Base-by-base conservation (phyloP, 2,888 invertebrate genomes). In the Bombyx huttoni region DNA sequence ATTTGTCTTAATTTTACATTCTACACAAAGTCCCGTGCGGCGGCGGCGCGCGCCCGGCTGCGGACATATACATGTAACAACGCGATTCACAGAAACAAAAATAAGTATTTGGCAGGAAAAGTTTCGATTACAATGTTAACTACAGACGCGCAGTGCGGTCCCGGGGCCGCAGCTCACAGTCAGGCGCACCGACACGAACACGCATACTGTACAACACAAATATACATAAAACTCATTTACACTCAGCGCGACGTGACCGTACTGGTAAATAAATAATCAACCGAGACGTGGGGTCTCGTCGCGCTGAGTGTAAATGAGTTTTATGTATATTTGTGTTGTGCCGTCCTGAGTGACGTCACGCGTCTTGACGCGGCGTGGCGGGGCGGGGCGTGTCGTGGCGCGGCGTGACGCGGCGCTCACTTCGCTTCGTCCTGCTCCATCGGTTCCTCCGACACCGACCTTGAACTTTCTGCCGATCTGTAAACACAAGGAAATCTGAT, bases 401-500 rank as follows among this genome's bases (percentile, higher is more conserved):
- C 51, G 53, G 53, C 53, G 50, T 52, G 55, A 53, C 52, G 51
- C 46, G 40, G 12, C 57, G 62, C 78, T 92, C 92, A 94, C 90
- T 93, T 93, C 71, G 89, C 91, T 78, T 94, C 94, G 83, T 94
- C 94, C 83, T 94, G 94, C 78, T 94, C 94, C 94, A 94, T 94
- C 51, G 94, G 94, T 84, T 94, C 94, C 70, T 93, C 93, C 55
- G 92, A 91, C 73, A 89, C 92, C 75, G 92, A 92, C 64, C 92
- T 91, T 68, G 92, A 91, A 75, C 92, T 90, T 64, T 91, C 91
- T 72, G 90, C 82, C 53, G 91, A 92, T 61, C 87, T 91, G 76
- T 47, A 69, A 61, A 51, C 24, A 24, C 24, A 24, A 24, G 24
- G 24, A 24, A 24, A 24, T 24, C 24, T 24, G 24, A 24, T 24